These are phyloP conservation scores for Poeciliopsis turrubarensis DNA, from an alignment of 2,113 vertebrate species.

Conservation along the genomic window DNA sequence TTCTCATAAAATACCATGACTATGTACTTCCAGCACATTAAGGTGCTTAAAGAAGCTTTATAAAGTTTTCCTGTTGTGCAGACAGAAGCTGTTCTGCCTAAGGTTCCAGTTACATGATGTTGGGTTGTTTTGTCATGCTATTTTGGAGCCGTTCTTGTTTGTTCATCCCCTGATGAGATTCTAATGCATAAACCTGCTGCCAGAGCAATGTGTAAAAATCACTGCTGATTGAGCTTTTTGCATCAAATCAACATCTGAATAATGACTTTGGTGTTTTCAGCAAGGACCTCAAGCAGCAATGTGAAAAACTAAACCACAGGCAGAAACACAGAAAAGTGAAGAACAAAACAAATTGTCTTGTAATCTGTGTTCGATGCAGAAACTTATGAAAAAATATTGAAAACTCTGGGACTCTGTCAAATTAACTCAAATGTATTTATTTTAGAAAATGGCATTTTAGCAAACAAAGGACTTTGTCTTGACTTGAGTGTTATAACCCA, in stretches of 20 bases:
- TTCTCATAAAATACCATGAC: not conserved
- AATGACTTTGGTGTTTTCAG: conserved; percentile 14
- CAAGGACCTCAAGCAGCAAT: not conserved
- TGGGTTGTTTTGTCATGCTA: not conserved
- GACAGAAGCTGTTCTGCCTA: conserved; percentile 7
- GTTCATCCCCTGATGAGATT: conserved; percentile 5
- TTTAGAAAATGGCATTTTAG: not conserved
- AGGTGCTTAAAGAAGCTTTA: not conserved
- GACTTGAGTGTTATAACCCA: not conserved
- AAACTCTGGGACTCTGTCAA: not conserved
- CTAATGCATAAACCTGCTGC: not conserved
- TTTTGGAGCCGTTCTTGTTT: conserved; percentile 3
- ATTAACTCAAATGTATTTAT: not conserved
- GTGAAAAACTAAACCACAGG: not conserved
- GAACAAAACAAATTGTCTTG: not conserved
- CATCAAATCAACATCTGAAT: conserved; percentile 10
- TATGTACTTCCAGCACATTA: too few relatives aligned
- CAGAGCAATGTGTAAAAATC: not conserved
- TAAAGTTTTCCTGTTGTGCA: conserved; percentile 4
- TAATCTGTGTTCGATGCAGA: not conserved
- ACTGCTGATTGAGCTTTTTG: conserved; percentile 11
- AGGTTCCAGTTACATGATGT: not conserved
- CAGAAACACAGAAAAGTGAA: not conserved
- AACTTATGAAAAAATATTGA: too few relatives aligned
- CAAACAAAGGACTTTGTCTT: too few relatives aligned